Percentiles rank a stretch among this genome's conserved stretches.
These are phyloP conservation scores for Drosophila quadrilineata DNA, from an alignment of 1,140 invertebrate genomes.

Conservation along the genomic window DNA sequence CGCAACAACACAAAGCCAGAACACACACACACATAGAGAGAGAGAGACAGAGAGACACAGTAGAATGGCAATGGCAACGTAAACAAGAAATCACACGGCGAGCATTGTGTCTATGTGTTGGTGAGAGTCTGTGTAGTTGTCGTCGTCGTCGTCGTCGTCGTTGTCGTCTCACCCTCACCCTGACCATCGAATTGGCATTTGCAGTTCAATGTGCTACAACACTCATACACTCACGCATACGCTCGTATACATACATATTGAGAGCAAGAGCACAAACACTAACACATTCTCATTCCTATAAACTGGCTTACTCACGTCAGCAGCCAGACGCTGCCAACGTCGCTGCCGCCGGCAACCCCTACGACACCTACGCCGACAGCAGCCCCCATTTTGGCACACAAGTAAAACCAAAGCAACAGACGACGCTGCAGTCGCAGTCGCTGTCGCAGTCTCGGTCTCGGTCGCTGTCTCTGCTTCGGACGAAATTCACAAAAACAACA, in stretches of 20 bases:
- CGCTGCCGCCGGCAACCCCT: slow-evolving; percentile 74
- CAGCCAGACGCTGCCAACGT: slow-evolving; percentile 63
- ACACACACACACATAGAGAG: neutral
- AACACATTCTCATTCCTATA: slow-evolving; percentile 36
- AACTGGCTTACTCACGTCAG: slow-evolving; percentile 58
- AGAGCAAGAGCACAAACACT: slow-evolving; percentile 19
- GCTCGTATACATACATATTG: slow-evolving; percentile 15
- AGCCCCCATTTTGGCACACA: slow-evolving; percentile 29
- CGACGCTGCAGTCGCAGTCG: slow-evolving; percentile 2
- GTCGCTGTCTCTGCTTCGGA: slow-evolving; percentile 52
- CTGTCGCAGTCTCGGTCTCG: slow-evolving; percentile 11
- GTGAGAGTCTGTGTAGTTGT: slow-evolving; percentile 9
- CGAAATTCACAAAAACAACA: slow-evolving; percentile 75
- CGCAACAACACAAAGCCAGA: slow-evolving; percentile 26
- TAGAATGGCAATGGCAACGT: slow-evolving; percentile 44
- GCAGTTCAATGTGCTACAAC: slow-evolving; percentile 73
- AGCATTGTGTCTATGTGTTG: slow-evolving; percentile 24
- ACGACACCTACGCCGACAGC: slow-evolving; percentile 47
- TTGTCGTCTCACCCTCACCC: slow-evolving; percentile 60
- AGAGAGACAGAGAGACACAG: neutral
- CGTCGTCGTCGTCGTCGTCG: slow-evolving; percentile 18
- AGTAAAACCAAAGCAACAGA: slow-evolving; percentile 26
- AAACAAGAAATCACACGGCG: slow-evolving; percentile 70
- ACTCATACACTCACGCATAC: slow-evolving; percentile 26
- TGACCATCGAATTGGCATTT: slow-evolving; percentile 78